Conservation (phyloP, 2,113 vertebrate species). For the Tyto alba region DNA sequence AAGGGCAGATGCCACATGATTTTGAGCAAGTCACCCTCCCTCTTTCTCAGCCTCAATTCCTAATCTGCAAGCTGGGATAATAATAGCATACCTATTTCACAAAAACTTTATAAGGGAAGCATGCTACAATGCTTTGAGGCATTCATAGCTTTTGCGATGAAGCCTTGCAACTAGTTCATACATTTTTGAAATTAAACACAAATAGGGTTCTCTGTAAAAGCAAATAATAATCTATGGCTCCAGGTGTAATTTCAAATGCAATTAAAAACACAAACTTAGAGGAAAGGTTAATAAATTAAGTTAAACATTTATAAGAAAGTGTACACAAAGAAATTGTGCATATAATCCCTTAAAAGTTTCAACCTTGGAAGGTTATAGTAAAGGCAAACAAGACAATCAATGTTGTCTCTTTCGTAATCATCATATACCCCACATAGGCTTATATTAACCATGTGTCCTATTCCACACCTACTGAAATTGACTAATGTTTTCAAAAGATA, state of each 20-base stretch:
- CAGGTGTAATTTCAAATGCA: neutral
- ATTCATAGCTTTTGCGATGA: neutral
- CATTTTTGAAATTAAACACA: neutral
- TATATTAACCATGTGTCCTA: neutral
- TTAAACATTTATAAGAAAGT: neutral
- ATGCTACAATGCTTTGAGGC: neutral
- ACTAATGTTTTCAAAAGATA: neutral
- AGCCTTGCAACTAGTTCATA: neutral
- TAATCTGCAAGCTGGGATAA: neutral
- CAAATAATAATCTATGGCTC: neutral
- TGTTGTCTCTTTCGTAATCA: neutral
- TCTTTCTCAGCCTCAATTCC: neutral
- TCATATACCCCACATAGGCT: too few species aligned
- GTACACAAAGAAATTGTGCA: neutral
- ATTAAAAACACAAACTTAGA: neutral
- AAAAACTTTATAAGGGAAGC: neutral
- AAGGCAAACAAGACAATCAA: neutral
- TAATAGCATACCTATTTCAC: neutral
- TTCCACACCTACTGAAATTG: neutral
- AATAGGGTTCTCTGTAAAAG: neutral
- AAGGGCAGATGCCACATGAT: neutral
- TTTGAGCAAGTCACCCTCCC: neutral
- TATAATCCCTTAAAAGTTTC: neutral
- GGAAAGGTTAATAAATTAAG: neutral
- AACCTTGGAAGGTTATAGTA: neutral